Conservation (phyloP, 2,113 vertebrate species). For the Limnothrissa miodon region DNA sequence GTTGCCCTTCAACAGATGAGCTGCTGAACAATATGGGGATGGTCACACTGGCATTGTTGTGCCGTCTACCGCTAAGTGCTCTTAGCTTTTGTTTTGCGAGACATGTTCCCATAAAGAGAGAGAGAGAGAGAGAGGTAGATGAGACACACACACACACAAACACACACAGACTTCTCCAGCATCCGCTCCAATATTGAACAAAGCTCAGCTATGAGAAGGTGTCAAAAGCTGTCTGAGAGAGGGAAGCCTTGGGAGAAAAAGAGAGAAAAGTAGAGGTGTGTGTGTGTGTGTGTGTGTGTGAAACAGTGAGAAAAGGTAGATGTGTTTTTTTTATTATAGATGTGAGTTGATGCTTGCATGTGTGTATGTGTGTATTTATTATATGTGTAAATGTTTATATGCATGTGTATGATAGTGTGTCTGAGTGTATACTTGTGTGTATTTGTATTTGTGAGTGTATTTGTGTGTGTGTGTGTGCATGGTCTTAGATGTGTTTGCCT, state of each 20-base stretch:
- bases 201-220: constrained; percentile 55
- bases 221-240: constrained; percentile 65
- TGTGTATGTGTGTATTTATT: neutral
- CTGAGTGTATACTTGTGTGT: neutral
- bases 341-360: neutral
- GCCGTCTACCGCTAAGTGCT: constrained; percentile 64
- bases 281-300: too few species aligned
- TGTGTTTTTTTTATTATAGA: neutral
- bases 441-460: constrained; percentile 38
- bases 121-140: neutral
- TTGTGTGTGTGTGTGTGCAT: constrained; percentile 27
- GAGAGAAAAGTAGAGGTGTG: constrained; percentile 39
- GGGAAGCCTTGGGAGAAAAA: constrained; percentile 28
- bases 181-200: constrained; percentile 46
- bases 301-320: constrained; percentile 30
- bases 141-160: neutral
- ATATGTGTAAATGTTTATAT: constrained; percentile 9
- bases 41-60: constrained; percentile 51
- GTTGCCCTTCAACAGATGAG: constrained; percentile 63
- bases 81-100: constrained; percentile 68
- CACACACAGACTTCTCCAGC: constrained; percentile 22
- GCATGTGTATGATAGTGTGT: neutral
- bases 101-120: constrained; percentile 55
- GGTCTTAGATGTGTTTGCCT: neutral
- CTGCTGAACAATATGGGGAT: constrained; percentile 63